phyloP scores from a whole-genome alignment of 2,797 vertebrate genomes.

The Schizothorax lantsangensis region DNA sequence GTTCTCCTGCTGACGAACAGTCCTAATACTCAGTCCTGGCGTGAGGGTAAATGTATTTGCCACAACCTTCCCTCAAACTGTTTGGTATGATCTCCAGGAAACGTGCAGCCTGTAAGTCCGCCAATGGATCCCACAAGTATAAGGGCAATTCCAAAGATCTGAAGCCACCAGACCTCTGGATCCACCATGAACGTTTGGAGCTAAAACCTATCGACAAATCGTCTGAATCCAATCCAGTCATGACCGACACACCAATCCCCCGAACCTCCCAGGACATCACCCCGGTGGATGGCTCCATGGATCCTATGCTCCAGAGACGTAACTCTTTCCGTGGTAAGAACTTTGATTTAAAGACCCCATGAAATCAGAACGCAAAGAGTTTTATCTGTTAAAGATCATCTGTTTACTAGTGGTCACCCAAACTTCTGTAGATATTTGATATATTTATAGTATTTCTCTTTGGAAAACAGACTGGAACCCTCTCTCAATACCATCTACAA shows the following conservation, averaged over 20 bases:
- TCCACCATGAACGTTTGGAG: constrained; percentile 96
- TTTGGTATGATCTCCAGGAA: constrained; percentile 78
- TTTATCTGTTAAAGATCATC: not conserved
- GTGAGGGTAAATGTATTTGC: not conserved
- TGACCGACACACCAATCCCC: constrained; percentile 96
- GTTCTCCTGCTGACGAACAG: not conserved
- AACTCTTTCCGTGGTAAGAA: constrained; percentile 94
- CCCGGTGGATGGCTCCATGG: constrained; percentile 89
- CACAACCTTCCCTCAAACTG: not conserved
- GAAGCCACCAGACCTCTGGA: constrained; percentile 98
- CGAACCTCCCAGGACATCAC: constrained; percentile 96
- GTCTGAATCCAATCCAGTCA: constrained; percentile 94
- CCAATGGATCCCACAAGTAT: constrained; percentile 97
- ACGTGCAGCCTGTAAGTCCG: constrained; percentile 93
- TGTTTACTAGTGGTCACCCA: not conserved
- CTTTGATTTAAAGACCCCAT: constrained; percentile 17
- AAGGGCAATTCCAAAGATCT: constrained; percentile 98
- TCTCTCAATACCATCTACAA: not conserved
- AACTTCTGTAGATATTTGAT: not conserved
- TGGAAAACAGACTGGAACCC: not conserved
- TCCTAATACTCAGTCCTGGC: not conserved
- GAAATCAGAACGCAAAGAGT: not conserved
- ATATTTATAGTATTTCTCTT: not conserved
- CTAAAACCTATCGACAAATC: constrained; percentile 99
- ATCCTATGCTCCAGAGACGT: constrained; percentile 91